Conservation (phyloP, 2,888 invertebrate species). For the Cosmia pyralina region DNA sequence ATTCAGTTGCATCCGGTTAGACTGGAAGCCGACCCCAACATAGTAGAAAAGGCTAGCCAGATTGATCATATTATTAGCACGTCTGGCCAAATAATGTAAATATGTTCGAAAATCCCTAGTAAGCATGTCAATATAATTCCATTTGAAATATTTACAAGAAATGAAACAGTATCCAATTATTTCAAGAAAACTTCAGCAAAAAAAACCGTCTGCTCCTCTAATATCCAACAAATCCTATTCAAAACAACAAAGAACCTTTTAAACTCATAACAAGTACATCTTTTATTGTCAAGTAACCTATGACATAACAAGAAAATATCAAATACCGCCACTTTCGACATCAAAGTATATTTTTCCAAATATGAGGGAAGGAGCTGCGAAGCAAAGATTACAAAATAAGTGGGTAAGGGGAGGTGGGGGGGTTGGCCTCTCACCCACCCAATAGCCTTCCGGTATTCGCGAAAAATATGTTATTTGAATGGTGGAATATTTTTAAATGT, state of each 20-base stretch:
- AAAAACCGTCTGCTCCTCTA: background rate
- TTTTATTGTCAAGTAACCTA: conserved; percentile 61
- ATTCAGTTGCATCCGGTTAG: too few species aligned
- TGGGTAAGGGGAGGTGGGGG: conserved; percentile 40
- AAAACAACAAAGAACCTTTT: conserved; percentile 57
- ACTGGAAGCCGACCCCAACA: too few species aligned
- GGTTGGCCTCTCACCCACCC: conserved; percentile 21
- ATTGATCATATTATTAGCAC: too few species aligned
- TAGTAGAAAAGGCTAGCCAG: too few species aligned
- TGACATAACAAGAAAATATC: conserved; percentile 62
- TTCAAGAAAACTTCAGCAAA: background rate
- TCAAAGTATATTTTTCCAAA: conserved; percentile 70
- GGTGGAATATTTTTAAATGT: conserved; percentile 62
- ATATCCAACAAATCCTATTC: conserved; percentile 32
- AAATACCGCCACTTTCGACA: conserved; percentile 69
- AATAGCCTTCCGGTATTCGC: conserved; percentile 46
- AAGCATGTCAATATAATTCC: background rate
- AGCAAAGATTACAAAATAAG: conserved; percentile 70
- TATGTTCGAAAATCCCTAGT: background rate
- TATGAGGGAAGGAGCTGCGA: conserved; percentile 64
- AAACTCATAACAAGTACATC: conserved; percentile 56
- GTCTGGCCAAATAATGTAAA: background rate
- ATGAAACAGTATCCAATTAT: background rate
- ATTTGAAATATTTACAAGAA: too few species aligned
- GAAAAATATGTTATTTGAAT: conserved; percentile 63